Evolutionary conservation across 2,797 vertebrate genomes (phyloP).

Genomic region (Steatocranus sp.): DNA sequence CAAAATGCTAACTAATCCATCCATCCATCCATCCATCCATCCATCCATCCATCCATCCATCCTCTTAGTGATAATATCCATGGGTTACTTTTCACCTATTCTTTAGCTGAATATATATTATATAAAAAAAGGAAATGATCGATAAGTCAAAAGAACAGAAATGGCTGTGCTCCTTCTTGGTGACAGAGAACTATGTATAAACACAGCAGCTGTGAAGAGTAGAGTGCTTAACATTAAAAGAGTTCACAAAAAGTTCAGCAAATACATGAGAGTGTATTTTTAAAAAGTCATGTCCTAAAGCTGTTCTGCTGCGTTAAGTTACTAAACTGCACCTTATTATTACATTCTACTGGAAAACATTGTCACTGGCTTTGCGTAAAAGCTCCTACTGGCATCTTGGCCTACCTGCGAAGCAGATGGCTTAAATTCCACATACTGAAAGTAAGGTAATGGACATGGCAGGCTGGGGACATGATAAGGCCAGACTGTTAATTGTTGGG

Average conservation of each 20-base stretch:
- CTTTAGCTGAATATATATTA: not conserved
- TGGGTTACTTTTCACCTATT: not conserved
- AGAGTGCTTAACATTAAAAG: not conserved
- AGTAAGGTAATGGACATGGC: not conserved
- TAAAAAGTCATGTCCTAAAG: not conserved
- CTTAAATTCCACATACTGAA: conserved; percentile 20
- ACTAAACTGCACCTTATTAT: conserved; percentile 27
- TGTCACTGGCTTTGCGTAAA: not conserved
- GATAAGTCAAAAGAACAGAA: not conserved
- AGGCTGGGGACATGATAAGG: not conserved
- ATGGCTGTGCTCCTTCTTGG: not conserved
- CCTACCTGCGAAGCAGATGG: conserved; percentile 28
- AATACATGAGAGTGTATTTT: conserved; percentile 30
- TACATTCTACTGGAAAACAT: not conserved
- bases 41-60: not conserved
- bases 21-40: too few relatives aligned
- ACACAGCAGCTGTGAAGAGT: not conserved
- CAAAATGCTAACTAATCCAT: not conserved
- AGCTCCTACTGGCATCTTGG: conserved; percentile 13
- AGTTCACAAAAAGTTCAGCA: conserved; percentile 13
- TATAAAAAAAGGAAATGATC: not conserved
- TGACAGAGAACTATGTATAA: conserved; percentile 10
- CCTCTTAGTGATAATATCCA: not conserved
- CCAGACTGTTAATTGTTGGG: not conserved
- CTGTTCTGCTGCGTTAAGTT: conserved; percentile 27